Percentiles rank a stretch among this genome's conserved stretches.
Evolutionary conservation across 2,797 vertebrate genomes (phyloP).

Genomic region (Chloroceryle amazona): DNA sequence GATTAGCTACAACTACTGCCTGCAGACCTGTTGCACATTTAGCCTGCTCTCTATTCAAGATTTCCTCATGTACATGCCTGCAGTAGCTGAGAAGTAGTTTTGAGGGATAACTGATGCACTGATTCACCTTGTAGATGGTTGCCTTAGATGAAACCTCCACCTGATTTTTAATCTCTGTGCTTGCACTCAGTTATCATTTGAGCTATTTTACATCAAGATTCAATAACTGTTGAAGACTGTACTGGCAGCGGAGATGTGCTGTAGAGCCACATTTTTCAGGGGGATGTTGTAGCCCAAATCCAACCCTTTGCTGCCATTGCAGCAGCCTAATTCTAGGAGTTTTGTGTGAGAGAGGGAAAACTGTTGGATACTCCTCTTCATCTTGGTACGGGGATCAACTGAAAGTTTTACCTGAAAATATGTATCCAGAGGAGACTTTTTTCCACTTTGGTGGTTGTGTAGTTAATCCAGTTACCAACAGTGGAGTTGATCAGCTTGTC

Average conservation of each 20-base stretch:
- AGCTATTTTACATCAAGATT: not conserved
- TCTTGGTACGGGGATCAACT: not conserved
- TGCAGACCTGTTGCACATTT: not conserved
- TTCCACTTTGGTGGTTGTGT: not conserved
- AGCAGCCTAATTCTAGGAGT: not conserved
- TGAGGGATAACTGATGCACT: not conserved
- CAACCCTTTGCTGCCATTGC: not conserved
- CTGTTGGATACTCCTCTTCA: not conserved
- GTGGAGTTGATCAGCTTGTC: not conserved
- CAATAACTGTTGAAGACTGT: not conserved
- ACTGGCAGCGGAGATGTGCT: rapidly evolving
- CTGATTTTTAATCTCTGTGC: not conserved
- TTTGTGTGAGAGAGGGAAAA: not conserved
- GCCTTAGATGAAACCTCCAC: not conserved
- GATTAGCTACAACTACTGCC: not conserved
- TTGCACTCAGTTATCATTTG: not conserved
- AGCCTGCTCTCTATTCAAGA: not conserved
- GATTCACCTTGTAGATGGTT: not conserved
- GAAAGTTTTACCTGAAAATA: not conserved
- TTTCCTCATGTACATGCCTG: not conserved
- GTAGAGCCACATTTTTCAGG: not conserved
- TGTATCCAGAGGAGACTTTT: not conserved
- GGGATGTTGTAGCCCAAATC: not conserved
- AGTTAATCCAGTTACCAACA: not conserved
- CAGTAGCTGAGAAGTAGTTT: not conserved